phyloP scores from a whole-genome alignment of 2,888 invertebrate genomes.

The Drosophila fungiperda region DNA sequence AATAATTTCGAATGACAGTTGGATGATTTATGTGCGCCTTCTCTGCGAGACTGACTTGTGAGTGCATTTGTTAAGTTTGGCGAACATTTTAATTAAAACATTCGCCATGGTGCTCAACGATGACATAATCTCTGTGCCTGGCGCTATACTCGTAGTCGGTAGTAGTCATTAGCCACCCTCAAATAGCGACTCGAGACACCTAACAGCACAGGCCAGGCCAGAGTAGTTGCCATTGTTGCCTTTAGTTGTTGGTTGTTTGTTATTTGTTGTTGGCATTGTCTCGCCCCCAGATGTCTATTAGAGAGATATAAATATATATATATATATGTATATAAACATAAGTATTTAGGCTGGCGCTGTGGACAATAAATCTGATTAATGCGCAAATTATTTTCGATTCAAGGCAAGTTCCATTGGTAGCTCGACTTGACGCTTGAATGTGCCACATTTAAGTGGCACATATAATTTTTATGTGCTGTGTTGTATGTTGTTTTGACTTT shows the following conservation, averaged over 20 bases:
- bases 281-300: slow-evolving; percentile 59
- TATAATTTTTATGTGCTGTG: slow-evolving; percentile 56
- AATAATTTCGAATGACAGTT: slow-evolving; percentile 47
- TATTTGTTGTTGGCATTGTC: slow-evolving; percentile 44
- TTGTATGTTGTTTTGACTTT: slow-evolving; percentile 61
- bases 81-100: slow-evolving; percentile 69
- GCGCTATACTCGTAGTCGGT: slow-evolving; percentile 10
- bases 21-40: slow-evolving; percentile 37
- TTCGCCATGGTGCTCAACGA: slow-evolving; percentile 39
- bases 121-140: slow-evolving; percentile 51
- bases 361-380: slow-evolving; percentile 72
- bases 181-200: slow-evolving; percentile 49
- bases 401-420: slow-evolving; percentile 48
- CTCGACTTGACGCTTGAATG: slow-evolving; percentile 17
- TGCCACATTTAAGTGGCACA: slow-evolving; percentile 61
- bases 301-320: slow-evolving; percentile 19
- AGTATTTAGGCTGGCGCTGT: slow-evolving; percentile 50
- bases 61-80: slow-evolving; percentile 22
- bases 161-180: slow-evolving; percentile 59
- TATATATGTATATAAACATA: slow-evolving; percentile 3
- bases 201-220: slow-evolving; percentile 21
- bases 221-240: slow-evolving; percentile 21
- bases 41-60: slow-evolving; percentile 5
- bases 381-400: slow-evolving; percentile 68
- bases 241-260: slow-evolving; percentile 28